Base-by-base conservation (phyloP, 1,140 invertebrate species). In the Penaeus chinensis region DNA sequence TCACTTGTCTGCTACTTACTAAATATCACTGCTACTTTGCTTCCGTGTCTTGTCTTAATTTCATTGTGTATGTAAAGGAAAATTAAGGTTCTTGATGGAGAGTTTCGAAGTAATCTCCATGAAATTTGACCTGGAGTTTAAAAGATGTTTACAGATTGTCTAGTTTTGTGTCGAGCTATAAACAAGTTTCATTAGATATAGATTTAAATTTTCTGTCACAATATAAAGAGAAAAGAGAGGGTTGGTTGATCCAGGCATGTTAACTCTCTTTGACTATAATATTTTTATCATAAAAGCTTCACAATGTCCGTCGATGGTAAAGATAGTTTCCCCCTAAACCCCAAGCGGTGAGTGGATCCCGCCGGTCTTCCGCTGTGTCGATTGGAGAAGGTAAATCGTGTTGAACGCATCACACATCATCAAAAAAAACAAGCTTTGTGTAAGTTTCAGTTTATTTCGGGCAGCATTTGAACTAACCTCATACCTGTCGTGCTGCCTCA, bases 371-470 rank as follows among this genome's bases (percentile, higher is more conserved):
- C 61, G 80, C 83, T 47, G 88, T 89, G 79, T 89, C 88, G 82
- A 85, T 89, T 65, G 88, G 88, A 89, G 88, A 89, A 89, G 88
- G 88, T 89, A 89, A 89, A 89, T 85, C 79, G 80, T 89, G 88
- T 85, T 89, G 80, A 85, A 74, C 87, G 65, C 76, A 71, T 80
- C 82, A 76, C 84, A 47, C 78, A 81, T 82, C 88, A 84, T 85
- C 88, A 81, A 79, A 85, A 89, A 78, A 54, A 47, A 79, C 66
- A 87, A 76, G 80, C 74, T 87, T 90, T 87, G 78, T 89, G 84
- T 80, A 86, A 89, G 84, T 87, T 87, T 87, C 61, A 71, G 62
- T 82, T 80, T 66, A 78, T 89, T 80, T 82, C 22, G 60, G 86
- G 78, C 81, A 85, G 87, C 82, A 90, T 86, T 66, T 90, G 88